These are phyloP conservation scores for Helobdella robusta DNA, from an alignment of 2,888 invertebrate species.

Conservation along the genomic window DNA sequence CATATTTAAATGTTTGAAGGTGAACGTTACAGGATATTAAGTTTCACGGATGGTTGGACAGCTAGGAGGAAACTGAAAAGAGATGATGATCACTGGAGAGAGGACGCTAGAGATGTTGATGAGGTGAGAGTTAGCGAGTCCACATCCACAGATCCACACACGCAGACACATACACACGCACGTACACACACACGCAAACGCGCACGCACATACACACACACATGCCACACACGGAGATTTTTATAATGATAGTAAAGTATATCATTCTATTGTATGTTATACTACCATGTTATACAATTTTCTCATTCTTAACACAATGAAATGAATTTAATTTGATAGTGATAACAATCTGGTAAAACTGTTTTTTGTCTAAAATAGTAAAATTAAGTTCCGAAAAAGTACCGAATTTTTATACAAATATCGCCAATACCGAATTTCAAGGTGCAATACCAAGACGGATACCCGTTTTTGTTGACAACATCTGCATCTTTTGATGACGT, in stretches of 20 bases:
- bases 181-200: not conserved
- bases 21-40: conserved; percentile 22
- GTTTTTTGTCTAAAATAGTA: no score
- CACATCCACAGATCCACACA: not conserved
- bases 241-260: no score
- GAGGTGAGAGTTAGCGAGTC: conserved; percentile 1
- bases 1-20: no score
- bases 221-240: not conserved
- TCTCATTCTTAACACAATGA: no score
- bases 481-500: conserved; percentile 61
- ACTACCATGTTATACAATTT: no score
- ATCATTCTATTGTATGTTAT: no score
- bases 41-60: conserved; percentile 5
- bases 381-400: no score
- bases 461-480: conserved; percentile 61
- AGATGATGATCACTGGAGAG: not conserved
- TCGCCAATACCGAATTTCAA: conserved; percentile 15
- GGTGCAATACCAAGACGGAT: conserved; percentile 54
- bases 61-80: not conserved
- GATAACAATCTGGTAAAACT: no score
- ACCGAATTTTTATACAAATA: no score
- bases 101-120: conserved; percentile 6
- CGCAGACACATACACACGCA: no score
- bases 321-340: no score
- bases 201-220: not conserved